phyloP scores from a whole-genome alignment of 2,113 vertebrate genomes.

The Phalacrocorax brasilianus region DNA sequence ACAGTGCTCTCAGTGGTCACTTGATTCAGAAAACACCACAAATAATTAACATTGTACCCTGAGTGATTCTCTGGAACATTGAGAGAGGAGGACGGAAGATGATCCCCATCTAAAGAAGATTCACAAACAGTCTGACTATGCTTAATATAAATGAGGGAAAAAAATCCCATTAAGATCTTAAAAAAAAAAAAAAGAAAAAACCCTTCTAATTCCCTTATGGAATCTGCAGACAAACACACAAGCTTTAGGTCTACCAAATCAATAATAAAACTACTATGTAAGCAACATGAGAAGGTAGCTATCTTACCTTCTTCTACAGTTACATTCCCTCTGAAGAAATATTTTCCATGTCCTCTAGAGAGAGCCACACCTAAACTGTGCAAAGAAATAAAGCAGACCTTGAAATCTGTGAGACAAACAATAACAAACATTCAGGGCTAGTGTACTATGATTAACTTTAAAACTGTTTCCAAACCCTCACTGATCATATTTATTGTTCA shows the following conservation, averaged over 20 bases:
- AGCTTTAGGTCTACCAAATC: background rate
- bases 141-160: background rate
- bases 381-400: conserved; percentile 74
- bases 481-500: conserved; percentile 52
- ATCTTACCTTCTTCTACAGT: conserved; percentile 94
- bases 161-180: background rate
- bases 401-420: conserved; percentile 61
- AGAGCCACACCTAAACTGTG: conserved; percentile 95
- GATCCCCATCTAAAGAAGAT: background rate
- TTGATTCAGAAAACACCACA: background rate
- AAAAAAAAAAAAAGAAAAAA: background rate
- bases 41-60: background rate
- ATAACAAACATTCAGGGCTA: conserved; percentile 31
- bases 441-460: conserved; percentile 39
- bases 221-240: background rate
- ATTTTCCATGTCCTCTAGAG: conserved; percentile 95
- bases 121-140: background rate
- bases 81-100: background rate
- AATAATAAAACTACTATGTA: background rate
- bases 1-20: background rate
- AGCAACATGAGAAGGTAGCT: background rate
- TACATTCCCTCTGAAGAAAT: conserved; percentile 94
- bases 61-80: background rate
- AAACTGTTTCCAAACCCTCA: conserved; percentile 47
- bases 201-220: background rate